Percentiles rank a stretch among this genome's conserved stretches.
phyloP scores from a whole-genome alignment of 2,113 vertebrate genomes.

The Megalops atlanticus region DNA sequence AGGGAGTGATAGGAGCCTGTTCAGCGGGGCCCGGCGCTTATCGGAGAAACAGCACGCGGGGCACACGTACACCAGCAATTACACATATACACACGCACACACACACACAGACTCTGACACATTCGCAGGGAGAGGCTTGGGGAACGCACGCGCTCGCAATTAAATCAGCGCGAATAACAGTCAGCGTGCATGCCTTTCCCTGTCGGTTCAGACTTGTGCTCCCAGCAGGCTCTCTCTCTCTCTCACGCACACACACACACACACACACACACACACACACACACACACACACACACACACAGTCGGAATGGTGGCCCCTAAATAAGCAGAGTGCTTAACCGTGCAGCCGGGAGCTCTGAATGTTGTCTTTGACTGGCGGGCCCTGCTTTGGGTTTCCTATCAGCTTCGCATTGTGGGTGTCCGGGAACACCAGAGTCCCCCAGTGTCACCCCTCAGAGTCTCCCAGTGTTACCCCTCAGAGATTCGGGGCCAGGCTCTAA shows the following conservation, averaged over 20 bases:
- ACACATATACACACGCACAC: slow-evolving; percentile 6
- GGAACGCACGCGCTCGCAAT: not conserved
- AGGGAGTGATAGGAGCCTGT: slow-evolving; percentile 30
- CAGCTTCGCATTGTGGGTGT: not conserved
- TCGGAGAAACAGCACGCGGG: slow-evolving; percentile 43
- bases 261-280: not conserved
- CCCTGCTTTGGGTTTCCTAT: not conserved
- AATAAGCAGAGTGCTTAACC: not conserved
- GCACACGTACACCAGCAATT: slow-evolving; percentile 32
- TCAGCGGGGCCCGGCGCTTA: slow-evolving; percentile 45
- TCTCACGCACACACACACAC: not conserved
- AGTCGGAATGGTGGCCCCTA: not conserved
- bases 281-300: not conserved
- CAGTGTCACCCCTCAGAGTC: not conserved
- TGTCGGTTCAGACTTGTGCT: no score
- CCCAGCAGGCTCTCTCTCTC: not conserved
- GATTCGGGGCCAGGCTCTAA: no score
- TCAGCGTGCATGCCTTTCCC: not conserved
- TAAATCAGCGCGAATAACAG: not conserved
- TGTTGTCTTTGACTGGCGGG: not conserved
- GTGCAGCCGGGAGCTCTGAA: not conserved
- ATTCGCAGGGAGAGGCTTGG: not conserved
- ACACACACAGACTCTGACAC: not conserved
- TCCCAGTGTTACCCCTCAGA: not conserved
- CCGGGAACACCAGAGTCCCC: no score